phyloP scores from a whole-genome alignment of 2,797 vertebrate genomes.

The Enteromius trimaculatus region DNA sequence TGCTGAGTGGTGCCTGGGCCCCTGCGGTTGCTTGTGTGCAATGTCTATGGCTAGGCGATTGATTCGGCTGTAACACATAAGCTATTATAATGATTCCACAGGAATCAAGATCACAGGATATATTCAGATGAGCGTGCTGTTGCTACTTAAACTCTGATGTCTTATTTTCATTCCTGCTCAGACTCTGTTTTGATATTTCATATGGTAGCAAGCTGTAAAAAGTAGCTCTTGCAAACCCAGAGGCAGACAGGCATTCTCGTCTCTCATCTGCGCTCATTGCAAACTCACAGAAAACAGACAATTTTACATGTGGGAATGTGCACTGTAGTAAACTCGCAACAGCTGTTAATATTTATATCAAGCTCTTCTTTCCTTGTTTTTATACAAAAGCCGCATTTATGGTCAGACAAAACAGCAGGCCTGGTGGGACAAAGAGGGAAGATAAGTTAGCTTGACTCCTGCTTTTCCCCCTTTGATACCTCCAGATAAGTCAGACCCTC shows the following conservation, averaged over 20 bases:
- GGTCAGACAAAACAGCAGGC: conserved; percentile 70
- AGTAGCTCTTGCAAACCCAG: conserved; percentile 37
- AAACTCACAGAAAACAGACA: conserved; percentile 48
- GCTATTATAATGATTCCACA: conserved; percentile 73
- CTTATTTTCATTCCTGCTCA: conserved; percentile 50
- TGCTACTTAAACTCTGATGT: conserved; percentile 63
- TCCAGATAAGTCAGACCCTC: conserved; percentile 76
- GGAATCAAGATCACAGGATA: conserved; percentile 68
- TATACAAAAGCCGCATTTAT: conserved; percentile 24
- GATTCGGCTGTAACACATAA: conserved; percentile 63
- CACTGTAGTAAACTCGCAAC: conserved; percentile 69
- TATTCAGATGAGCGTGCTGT: conserved; percentile 66
- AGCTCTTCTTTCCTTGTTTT: neutral
- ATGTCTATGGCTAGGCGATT: conserved; percentile 67
- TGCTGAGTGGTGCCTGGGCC: conserved; percentile 64
- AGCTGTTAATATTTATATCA: conserved; percentile 64
- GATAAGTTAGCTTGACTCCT: conserved; percentile 69
- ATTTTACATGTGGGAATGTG: conserved; percentile 71
- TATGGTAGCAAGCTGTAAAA: conserved; percentile 50
- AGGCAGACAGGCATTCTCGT: conserved; percentile 40
- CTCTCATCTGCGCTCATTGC: conserved; percentile 22
- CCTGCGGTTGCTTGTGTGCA: conserved; percentile 66
- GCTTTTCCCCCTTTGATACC: conserved; percentile 71
- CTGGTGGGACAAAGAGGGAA: conserved; percentile 59
- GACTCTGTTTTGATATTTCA: conserved; percentile 51